phyloP scores from a whole-genome alignment of 2,797 vertebrate species.

The Enteromius afrohamiltoni region DNA sequence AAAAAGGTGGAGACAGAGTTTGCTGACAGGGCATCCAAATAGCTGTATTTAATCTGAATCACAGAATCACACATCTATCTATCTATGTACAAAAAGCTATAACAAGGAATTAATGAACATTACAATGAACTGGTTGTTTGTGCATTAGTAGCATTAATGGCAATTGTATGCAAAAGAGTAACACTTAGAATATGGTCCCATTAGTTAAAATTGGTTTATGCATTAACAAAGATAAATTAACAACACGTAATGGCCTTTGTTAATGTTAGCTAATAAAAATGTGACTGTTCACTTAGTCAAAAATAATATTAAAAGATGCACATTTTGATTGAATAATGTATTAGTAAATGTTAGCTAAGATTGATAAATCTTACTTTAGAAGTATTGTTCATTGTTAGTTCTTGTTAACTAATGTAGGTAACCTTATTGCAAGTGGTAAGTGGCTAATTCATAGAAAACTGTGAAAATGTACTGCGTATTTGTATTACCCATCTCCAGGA shows the following conservation, averaged over 20 bases:
- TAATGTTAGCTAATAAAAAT: not conserved
- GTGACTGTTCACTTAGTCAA: not conserved
- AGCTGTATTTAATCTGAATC: constrained; percentile 10
- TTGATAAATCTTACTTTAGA: not conserved
- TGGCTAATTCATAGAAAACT: too few relatives aligned
- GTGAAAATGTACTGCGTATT: not conserved
- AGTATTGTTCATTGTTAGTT: not conserved
- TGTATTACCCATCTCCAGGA: not conserved
- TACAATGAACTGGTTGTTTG: too few relatives aligned
- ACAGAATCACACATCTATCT: not conserved
- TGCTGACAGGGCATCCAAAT: constrained; percentile 17
- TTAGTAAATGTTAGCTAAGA: not conserved
- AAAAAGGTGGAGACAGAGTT: constrained; percentile 57
- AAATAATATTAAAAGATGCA: not conserved
- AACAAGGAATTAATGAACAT: not conserved
- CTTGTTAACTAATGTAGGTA: not conserved
- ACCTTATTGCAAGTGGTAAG: too few relatives aligned
- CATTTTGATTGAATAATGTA: not conserved
- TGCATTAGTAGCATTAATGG: too few relatives aligned
- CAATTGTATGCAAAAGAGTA: too few relatives aligned
- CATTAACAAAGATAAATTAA: not conserved
- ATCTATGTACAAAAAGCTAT: not conserved
- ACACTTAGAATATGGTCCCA: not conserved
- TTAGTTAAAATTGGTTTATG: not conserved
- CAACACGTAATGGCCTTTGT: not conserved